These are phyloP conservation scores for Heliconius hortense DNA, from an alignment of 2,888 invertebrate genomes.

Conservation along the genomic window DNA sequence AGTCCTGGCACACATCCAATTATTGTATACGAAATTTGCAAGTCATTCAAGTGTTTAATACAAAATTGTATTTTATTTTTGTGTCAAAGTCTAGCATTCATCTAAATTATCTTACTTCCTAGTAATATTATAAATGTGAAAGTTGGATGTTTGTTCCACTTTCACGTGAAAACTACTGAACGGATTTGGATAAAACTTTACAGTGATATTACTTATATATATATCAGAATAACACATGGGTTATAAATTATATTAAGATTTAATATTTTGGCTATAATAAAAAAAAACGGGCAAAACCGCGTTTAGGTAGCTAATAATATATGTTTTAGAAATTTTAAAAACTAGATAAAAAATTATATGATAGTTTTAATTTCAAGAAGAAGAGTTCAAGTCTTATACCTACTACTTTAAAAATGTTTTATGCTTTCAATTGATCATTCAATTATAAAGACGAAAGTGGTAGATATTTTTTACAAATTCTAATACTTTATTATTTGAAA, in stretches of 20 bases:
- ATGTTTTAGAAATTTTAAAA: background rate
- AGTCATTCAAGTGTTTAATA: background rate
- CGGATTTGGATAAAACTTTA: too few species aligned
- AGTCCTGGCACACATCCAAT: conserved; percentile 3
- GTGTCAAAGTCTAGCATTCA: background rate
- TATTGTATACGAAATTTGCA: background rate
- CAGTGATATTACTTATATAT: too few species aligned
- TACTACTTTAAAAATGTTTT: background rate
- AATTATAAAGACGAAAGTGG: background rate
- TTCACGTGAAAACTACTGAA: too few species aligned
- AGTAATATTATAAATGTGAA: too few species aligned
- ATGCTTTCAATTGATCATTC: background rate
- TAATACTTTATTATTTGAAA: background rate
- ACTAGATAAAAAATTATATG: background rate
- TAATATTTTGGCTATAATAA: too few species aligned
- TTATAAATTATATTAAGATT: too few species aligned
- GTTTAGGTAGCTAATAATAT: too few species aligned
- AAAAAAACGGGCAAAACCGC: too few species aligned
- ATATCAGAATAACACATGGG: too few species aligned
- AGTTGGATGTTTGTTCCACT: too few species aligned
- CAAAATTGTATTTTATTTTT: conserved; percentile 4
- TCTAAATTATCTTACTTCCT: background rate
- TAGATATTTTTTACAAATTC: background rate
- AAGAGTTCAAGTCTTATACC: background rate
- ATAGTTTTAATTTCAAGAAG: background rate